Percentiles rank a stretch among this genome's conserved stretches.
These are phyloP conservation scores for Nerophis lumbriciformis DNA, from an alignment of 2,113 vertebrate genomes.

Conservation along the genomic window DNA sequence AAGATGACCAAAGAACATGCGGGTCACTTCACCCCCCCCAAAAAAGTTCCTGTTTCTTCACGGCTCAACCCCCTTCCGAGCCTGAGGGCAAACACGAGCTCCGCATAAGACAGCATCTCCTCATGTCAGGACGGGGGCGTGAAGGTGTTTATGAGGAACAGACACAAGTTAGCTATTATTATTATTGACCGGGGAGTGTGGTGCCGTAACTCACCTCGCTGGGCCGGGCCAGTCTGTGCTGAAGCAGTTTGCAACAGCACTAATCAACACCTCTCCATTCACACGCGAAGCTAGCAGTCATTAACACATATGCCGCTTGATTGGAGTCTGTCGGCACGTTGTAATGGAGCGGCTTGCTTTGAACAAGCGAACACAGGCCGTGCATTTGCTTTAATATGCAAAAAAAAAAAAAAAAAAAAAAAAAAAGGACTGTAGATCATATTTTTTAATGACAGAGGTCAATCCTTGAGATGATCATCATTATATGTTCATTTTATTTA, in stretches of 20 bases:
- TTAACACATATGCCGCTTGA: conserved; percentile 59
- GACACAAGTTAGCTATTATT: conserved; percentile 52
- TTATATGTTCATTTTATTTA: background rate
- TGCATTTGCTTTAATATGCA: conserved; percentile 14
- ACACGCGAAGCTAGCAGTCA: conserved; percentile 49
- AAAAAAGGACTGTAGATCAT: background rate
- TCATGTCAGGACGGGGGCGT: conserved; percentile 32
- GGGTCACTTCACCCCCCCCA: conserved; percentile 56
- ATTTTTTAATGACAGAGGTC: background rate
- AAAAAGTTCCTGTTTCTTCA: conserved; percentile 50
- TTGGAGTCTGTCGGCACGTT: conserved; percentile 61
- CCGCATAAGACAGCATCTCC: conserved; percentile 38
- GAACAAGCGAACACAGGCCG: conserved; percentile 20
- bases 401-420: conserved; percentile 25
- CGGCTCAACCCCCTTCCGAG: conserved; percentile 17
- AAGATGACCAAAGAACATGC: conserved; percentile 60
- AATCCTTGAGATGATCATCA: background rate
- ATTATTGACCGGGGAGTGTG: conserved; percentile 39
- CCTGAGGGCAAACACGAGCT: conserved; percentile 38
- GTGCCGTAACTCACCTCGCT: conserved; percentile 29
- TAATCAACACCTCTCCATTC: conserved; percentile 67
- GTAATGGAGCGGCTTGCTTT: conserved; percentile 46
- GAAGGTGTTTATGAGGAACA: conserved; percentile 17
- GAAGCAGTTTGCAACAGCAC: conserved; percentile 44
- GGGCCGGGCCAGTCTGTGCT: conserved; percentile 36